Evolutionary conservation across 1,140 invertebrate species (phyloP), one percentile per base, ranked within the genome.

Genomic region (Lepidotrigona ventralis): DNA sequence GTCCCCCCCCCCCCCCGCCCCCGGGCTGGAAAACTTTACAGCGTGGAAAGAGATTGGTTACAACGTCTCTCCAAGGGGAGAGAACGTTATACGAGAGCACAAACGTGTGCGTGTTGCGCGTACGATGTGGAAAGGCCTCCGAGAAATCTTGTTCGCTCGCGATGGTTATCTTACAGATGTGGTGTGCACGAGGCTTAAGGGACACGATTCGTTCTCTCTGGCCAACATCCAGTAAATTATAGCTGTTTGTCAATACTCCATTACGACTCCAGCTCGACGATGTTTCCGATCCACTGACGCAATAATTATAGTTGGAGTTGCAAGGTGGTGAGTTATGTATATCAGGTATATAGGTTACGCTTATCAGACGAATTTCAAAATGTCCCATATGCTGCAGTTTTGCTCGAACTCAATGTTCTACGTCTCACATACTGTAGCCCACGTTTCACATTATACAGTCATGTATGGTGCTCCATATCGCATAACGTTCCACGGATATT

Each of bases 211-310:
- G 58, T 56, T 72, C n/a, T 53, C 69, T 73, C 46, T 21, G 76
- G 39, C 68, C 81, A 60, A 76, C 81, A 83, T 80, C 85, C 81
- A 89, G 85, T 86, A 90, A 90, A 90, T 91, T 91, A 89, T 90
- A 85, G 90, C 85, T 91, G 90, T 90, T 89, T 91, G 90, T 91
- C 90, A 89, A 91, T 81, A 54, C 64, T 23, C 51, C 71, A 60
- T 81, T 54, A 66, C 51, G 33, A 74, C 39, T 63, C 29, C 46
- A 60, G 26, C 23, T n/a, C 23, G 58, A n/a, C 23, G 11, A 60
- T 51, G 79, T 69, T 64, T 66, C 63, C 8, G 60, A 60, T 60
- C 58, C 64, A 58, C 64, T 14, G 56, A 21, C 23, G 63, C 23
- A 46, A 73, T 60, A 21, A 4, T 73, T 56, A 21, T 23, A 19